phyloP scores from a whole-genome alignment of 2,888 invertebrate species.

The Xanthia icteritia region DNA sequence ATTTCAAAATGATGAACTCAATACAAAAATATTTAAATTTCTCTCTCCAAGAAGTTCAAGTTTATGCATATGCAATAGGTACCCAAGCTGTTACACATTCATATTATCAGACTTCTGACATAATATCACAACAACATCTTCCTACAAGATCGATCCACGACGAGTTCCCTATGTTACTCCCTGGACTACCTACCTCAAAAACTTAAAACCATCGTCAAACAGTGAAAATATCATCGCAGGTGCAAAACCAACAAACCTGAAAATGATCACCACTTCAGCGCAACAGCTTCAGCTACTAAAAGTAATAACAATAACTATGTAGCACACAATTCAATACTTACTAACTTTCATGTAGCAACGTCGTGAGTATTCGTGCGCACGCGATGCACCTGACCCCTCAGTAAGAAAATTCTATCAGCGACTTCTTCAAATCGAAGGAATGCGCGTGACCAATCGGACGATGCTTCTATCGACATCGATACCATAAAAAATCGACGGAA shows the following conservation, averaged over 20 bases:
- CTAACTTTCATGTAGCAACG: slow-evolving; percentile 14
- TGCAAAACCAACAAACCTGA: neutral
- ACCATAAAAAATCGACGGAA: slow-evolving; percentile 83
- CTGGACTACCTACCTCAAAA: neutral
- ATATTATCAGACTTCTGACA: neutral
- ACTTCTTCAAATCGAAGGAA: slow-evolving; percentile 82
- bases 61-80: neutral
- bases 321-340: slow-evolving; percentile 34
- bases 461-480: slow-evolving; percentile 78
- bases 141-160: too few species aligned
- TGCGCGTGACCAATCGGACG: slow-evolving; percentile 86
- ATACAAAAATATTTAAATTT: neutral
- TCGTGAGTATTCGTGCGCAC: slow-evolving; percentile 53
- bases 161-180: neutral
- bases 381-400: slow-evolving; percentile 74
- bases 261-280: neutral
- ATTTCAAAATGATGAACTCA: neutral
- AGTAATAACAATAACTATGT: neutral
- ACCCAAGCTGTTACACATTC: neutral
- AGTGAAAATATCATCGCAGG: neutral
- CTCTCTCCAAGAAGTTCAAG: too few species aligned
- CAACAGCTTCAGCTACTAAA: neutral
- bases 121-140: neutral
- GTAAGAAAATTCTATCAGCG: slow-evolving; percentile 77
- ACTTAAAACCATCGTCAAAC: neutral